Evolutionary conservation across 92 coral and sea anemone species (phyloP), one percentile per base, ranked within the genome.

Genomic region (Desmophyllum pertusum): DNA sequence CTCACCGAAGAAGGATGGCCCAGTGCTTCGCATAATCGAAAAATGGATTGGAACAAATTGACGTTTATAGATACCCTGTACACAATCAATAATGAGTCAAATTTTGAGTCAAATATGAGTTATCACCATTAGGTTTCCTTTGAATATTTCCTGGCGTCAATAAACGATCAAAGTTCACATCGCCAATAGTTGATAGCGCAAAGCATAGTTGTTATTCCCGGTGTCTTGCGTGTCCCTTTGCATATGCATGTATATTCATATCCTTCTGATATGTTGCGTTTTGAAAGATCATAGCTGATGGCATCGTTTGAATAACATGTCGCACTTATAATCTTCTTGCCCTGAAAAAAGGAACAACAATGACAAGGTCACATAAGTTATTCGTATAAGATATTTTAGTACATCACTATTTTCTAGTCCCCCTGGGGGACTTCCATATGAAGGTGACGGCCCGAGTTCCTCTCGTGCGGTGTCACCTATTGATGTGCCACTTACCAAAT

Each of bases 221-320:
- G 10, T 17, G 64, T 18, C 13, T 43, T 50, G 19, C 84, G 76
- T n/a, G 84, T 48, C 21, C 51, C 66, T 0, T 3, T 48, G 72
- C 84, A 80, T 14, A 0, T 38, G 46, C 84, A 80, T 6, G 0
- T 4, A 38, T 80, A 80, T 3, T 1, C 6, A 36, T 73, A 10
- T 31, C 84, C 84, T 5, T 27, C 25, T 14, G 19, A 0, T 5
- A 13, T 6, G 6, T 48, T 23, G 10, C 8, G 1, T 2, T n/a
- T 23, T 29, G 73, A 64, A 19, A 80, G 84, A 33, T 36, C 30
- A 38, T 46, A 67, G 3, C 5, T 48, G 8, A 25, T 1, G 51
- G 76, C 76, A 80, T 68, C 76, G 37, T 80, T 50, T 80, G 84
- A 80, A 11, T 25, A 67, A 35, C 84, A 80, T 25, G 36, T 21